These are phyloP conservation scores for Atlantisia rogersi DNA, from an alignment of 2,113 vertebrate genomes.

Conservation along the genomic window DNA sequence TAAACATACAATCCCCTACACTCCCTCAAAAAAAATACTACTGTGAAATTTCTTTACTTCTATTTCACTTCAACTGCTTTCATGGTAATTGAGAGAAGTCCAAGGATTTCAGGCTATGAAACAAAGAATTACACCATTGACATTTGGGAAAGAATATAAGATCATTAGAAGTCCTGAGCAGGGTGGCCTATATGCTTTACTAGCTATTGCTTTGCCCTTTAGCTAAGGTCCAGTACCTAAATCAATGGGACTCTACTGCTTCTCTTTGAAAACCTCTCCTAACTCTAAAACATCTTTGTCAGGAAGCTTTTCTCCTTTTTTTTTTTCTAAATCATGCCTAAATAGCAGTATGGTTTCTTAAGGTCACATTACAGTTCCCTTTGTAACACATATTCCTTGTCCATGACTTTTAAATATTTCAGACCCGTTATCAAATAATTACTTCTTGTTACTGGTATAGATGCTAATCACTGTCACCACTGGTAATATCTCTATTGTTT, in stretches of 20 bases:
- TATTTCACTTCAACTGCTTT: constrained; percentile 4
- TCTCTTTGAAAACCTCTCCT: constrained; percentile 21
- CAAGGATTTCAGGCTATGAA: constrained; percentile 30
- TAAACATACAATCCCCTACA: background rate
- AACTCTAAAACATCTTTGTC: background rate
- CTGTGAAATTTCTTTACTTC: background rate
- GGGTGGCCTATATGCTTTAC: constrained; percentile 4
- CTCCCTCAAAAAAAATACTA: background rate
- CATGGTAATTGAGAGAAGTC: constrained; percentile 8
- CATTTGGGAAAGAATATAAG: constrained; percentile 52
- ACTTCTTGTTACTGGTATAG: background rate
- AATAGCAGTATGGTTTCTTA: background rate
- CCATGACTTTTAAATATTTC: background rate
- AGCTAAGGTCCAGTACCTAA: constrained; percentile 46
- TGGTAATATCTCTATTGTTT: constrained; percentile 7
- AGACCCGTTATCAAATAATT: background rate
- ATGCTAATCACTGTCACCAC: background rate
- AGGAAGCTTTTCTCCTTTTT: background rate
- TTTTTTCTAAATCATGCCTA: background rate
- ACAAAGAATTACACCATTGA: constrained; percentile 54
- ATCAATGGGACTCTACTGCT: constrained; percentile 12
- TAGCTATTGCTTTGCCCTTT: constrained; percentile 50
- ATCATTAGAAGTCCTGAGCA: constrained; percentile 43
- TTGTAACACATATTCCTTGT: background rate
- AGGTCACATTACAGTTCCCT: background rate